phyloP scores from a whole-genome alignment of 2,113 vertebrate genomes.

The Cepphus grylle region DNA sequence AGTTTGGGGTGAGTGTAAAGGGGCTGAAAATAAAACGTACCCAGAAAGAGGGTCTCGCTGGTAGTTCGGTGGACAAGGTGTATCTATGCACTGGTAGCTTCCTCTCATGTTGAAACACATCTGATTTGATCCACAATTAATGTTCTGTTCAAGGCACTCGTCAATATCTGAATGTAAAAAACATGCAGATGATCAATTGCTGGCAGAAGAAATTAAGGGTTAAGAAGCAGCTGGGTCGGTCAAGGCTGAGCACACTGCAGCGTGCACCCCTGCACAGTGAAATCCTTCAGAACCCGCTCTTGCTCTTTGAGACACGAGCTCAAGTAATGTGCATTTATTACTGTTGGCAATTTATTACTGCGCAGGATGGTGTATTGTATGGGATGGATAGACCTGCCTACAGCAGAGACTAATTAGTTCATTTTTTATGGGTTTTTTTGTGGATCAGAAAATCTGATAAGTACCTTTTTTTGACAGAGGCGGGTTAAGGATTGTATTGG shows the following conservation, averaged over 20 bases:
- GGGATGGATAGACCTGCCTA: background rate
- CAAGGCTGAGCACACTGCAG: background rate
- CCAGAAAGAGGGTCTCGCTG: conserved; percentile 85
- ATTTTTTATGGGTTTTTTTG: background rate
- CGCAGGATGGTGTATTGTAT: background rate
- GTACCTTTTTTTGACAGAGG: background rate
- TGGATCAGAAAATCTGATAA: background rate
- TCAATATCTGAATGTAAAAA: conserved; percentile 81
- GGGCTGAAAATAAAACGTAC: conserved; percentile 68
- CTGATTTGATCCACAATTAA: conserved; percentile 86
- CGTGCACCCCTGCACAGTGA: background rate
- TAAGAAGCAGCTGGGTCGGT: background rate
- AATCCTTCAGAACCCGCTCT: background rate
- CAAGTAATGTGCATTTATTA: background rate
- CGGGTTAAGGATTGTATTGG: background rate
- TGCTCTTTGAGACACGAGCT: background rate
- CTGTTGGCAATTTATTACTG: background rate
- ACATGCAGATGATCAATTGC: background rate
- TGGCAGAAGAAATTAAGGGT: background rate
- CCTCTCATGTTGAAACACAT: conserved; percentile 98
- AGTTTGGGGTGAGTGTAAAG: background rate
- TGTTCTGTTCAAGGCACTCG: conserved; percentile 89
- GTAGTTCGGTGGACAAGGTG: conserved; percentile 91
- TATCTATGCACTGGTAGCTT: conserved; percentile 93
- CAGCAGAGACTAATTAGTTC: too few relatives aligned